Evolutionary conservation across 2,888 invertebrate genomes (phyloP), one percentile per base, ranked within the genome.

Genomic region (Hemithea aestivaria): DNA sequence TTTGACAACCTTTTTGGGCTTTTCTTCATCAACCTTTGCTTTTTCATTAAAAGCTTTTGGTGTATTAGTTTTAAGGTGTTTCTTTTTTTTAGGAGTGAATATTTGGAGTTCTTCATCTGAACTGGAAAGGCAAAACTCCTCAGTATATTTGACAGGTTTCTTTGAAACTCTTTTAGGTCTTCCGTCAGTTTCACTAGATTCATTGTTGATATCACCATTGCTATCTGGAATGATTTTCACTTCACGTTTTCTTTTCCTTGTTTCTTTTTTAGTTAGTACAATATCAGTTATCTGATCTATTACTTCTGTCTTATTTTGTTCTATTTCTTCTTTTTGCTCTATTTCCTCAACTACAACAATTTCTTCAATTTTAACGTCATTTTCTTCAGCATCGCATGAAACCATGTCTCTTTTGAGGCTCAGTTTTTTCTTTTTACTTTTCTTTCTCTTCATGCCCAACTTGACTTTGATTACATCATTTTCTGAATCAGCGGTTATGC

Each of bases 101-200:
- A 85, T 80, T 52, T 77, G 70, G 29, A 79, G 57, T 35, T 84
- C 82, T 45, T 87, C 87, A 70, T 85, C 84, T 35, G 83, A 82
- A 62, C 79, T 80, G 21, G 65, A 63, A 3, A 69, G 23, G 16
- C 51, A 45, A 26, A 58, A 51, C 53, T 79, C 70, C 42, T 82
- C 76, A 48, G 49, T 46, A 55, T 85, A 87, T 58, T 83, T 84
- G 6, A 77, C 48, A 36, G 85, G 83, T 57, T 67, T 80, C 52
- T 77, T 82, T 1, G 66, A 56, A 48, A 56, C 71, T 43, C 85
- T 65, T 54, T 70, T 85, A 35, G 87, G 79, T 44, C 87, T 66
- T 11, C 61, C 63, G 51, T 48, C 56, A 38, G 35, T 39, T 20
- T 34, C 6, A 31, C 8, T 34, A 9, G 24, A 8, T 28, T 32